Evolutionary conservation across 2,888 invertebrate species (phyloP), one percentile per base, ranked within the genome.

Genomic region (Oscheius sp.): DNA sequence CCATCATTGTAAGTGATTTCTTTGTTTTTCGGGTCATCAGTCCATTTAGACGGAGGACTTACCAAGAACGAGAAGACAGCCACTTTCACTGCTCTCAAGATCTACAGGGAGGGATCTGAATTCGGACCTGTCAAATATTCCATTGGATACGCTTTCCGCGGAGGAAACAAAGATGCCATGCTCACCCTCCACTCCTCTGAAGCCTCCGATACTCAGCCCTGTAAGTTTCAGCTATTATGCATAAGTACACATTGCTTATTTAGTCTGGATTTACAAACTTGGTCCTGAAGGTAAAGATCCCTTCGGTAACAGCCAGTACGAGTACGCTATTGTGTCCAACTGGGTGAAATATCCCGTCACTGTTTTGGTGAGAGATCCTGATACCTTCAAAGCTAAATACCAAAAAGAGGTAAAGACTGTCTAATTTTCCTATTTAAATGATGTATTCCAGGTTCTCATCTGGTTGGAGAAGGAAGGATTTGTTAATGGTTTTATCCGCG

Each of bases 271-370:
- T 71, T 88, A 89, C 83, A 85, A 87, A 72, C 85, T 89, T 52
- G 88, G 88, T 45, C 88, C 88, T 49, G 86, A 86, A 70, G 87
- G 88, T 43, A 86, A 87, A 69, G 88, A 88, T 74, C 86, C 88
- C 27, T 89, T 88, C 82, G 88, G 89, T 69, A 88, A 88, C 73
- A 80, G 86, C 46, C 89, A 88, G 77, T 88, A 88, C 82, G 89
- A 88, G 74, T 88, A 88, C 76, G 88, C 88, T 25, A 85, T 88
- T 73, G 86, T 88, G 35, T 84, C 84, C n/a, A 88, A 89, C 77
- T 88, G 88, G 88, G 89, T 88, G 59, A 88, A 87, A 74, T 89
- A 89, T 73, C 88, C 89, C 35, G 87, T 88, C 23, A 88, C 87
- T 35, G 88, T 88, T 52, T 78, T 88, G 61, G 89, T 88, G 63